Percentiles rank a stretch among this genome's conserved stretches.
Conservation (phyloP, 2,113 vertebrate species). For the Hydrochoerus hydrochaeris region DNA sequence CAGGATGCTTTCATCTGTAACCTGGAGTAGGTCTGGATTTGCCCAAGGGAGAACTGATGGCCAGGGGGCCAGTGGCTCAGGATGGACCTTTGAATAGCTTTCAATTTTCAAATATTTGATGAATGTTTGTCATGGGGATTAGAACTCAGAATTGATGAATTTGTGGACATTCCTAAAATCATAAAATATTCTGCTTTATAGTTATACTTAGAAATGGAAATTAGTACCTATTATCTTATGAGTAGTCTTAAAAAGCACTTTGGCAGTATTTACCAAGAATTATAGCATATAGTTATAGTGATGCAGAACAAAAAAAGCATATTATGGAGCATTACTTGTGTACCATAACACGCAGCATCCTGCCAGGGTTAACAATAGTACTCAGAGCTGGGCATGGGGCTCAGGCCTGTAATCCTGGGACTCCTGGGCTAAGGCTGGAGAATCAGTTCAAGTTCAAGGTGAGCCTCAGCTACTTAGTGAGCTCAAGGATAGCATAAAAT, state of each 20-base stretch:
- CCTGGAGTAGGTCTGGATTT: not conserved
- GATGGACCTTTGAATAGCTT: not conserved
- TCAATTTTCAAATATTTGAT: not conserved
- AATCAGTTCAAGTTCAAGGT: not conserved
- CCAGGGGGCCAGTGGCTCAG: accelerated
- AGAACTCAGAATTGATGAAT: not conserved
- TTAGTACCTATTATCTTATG: not conserved
- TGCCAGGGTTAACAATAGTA: not conserved
- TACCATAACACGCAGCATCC: not conserved
- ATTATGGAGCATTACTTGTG: not conserved
- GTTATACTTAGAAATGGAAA: not conserved
- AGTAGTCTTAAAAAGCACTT: not conserved
- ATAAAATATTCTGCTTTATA: not conserved
- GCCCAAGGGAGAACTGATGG: not conserved
- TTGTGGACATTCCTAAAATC: not conserved
- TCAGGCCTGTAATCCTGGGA: not conserved
- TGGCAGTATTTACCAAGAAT: not conserved
- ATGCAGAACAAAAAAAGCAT: not conserved
- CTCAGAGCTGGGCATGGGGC: not conserved
- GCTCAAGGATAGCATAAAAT: not conserved
- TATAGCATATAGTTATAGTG: not conserved
- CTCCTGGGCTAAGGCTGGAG: not conserved
- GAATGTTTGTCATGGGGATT: not conserved
- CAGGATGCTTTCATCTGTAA: not conserved
- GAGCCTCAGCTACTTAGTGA: not conserved